phyloP scores from a whole-genome alignment of 2,888 invertebrate species.

The Serrognathus titanus region DNA sequence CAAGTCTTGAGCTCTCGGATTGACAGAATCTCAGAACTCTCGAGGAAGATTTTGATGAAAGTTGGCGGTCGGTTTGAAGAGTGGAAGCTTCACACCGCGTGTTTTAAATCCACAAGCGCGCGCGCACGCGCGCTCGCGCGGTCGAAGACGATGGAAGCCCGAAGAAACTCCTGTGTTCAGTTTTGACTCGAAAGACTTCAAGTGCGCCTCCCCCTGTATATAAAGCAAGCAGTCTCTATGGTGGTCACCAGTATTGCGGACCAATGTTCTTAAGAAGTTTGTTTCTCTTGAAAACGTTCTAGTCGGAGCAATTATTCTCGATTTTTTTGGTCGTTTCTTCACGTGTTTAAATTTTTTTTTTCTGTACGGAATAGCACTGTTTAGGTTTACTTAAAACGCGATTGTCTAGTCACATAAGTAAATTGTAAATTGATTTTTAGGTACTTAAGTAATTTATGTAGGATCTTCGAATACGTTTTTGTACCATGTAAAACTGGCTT shows the following conservation, averaged over 20 bases:
- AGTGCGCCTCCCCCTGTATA: too few relatives aligned
- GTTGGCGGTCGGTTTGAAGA: neutral
- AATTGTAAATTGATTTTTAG: conserved; percentile 11
- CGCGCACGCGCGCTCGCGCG: neutral
- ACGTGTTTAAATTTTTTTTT: neutral
- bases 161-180: neutral
- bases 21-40: conserved; percentile 11
- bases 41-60: neutral
- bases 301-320: too few relatives aligned
- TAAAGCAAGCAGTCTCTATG: too few relatives aligned
- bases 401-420: conserved; percentile 8
- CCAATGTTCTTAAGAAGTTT: too few relatives aligned
- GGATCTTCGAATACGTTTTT: conserved; percentile 3
- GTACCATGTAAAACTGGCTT: conserved; percentile 10
- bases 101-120: neutral
- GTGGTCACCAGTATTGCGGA: too few relatives aligned
- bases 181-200: too few relatives aligned
- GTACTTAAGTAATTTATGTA: conserved; percentile 19
- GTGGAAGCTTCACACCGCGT: neutral
- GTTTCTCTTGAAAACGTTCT: too few relatives aligned
- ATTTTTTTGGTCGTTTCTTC: neutral
- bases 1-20: conserved; percentile 34
- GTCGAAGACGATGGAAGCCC: neutral
- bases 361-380: neutral
- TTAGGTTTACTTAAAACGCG: conserved; percentile 8